These are phyloP conservation scores for Lepidocyrtinus sp. DNA, from an alignment of 2,888 invertebrate species.

Conservation along the genomic window DNA sequence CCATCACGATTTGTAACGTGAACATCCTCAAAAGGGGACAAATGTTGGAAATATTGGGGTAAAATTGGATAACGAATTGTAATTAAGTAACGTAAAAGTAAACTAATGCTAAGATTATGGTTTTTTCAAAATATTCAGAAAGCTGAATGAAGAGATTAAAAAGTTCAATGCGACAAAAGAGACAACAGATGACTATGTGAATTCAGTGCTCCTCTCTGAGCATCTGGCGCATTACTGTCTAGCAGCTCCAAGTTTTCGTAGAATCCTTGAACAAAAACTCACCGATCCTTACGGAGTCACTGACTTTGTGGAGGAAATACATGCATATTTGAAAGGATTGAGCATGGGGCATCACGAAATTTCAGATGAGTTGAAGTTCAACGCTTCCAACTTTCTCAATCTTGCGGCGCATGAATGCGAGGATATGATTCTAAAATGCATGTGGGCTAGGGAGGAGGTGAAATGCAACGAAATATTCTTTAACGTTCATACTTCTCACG, in stretches of 20 bases:
- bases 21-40: neutral
- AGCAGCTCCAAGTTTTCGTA: conserved; percentile 30
- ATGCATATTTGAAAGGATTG: neutral
- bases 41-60: conserved; percentile 38
- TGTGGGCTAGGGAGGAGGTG: conserved; percentile 24
- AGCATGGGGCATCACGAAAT: neutral
- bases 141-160: neutral
- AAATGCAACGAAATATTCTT: neutral
- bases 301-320: conserved; percentile 15
- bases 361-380: neutral
- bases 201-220: neutral
- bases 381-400: neutral
- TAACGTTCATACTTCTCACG: neutral
- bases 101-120: neutral
- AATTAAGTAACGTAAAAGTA: neutral
- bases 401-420: conserved; percentile 15
- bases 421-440: conserved; percentile 45
- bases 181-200: neutral
- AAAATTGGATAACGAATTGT: neutral
- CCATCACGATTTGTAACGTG: neutral
- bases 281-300: conserved; percentile 1
- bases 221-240: conserved; percentile 28
- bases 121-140: conserved; percentile 1
- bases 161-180: neutral
- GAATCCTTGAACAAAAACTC: neutral